Base-by-base conservation (phyloP, 1,140 invertebrate species). In the Mactra quadrangularis region DNA sequence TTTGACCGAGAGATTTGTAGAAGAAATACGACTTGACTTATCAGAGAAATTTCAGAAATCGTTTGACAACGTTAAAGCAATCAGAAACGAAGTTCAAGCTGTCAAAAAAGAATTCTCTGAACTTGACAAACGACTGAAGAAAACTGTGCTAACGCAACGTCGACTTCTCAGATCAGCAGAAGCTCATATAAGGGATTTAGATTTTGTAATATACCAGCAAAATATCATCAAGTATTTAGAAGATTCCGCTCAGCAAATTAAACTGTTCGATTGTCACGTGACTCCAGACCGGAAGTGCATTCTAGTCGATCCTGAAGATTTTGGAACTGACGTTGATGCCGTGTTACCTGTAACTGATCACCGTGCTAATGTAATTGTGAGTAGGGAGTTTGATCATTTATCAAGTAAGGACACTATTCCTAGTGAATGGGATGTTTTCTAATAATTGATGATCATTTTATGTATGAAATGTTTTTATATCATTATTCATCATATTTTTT, bases 171-270 rank as follows among this genome's bases (percentile, higher is more conserved):
- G n/a, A 41, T 6, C 60, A 1, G 60, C 60, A 45, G 38, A 41
- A 6, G 33, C 60, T 25, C 38, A 64, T 22, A 64, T 64, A 22
- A 15, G 38, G 35, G 22, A 52, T 17, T 31, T 70, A 13, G 29
- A 70, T 25, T 31, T 52, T 0, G 66, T 52, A 22, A 70, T 70
- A 4, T 70, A 70, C 45, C 66, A 70, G 17, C 27, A 70, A 3
- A 70, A 41, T 9, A 27, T 70, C 15, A 70, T 70, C 7, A 29
- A 50, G 13, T 52, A 72, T 33, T 25, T 72, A 2, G 52, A 38
- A 11, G 52, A 72, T 4, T 29, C 70, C 11, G 45, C 15, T 3
- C 35, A 72, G 22, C 25, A 72, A 3, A 72, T 72, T 50, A 50
- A 72, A 22, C 29, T 72, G 22, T 55, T 53, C 4, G 70, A 50